phyloP scores from a whole-genome alignment of 2,888 invertebrate genomes.

The Oconnorella tubifera region DNA sequence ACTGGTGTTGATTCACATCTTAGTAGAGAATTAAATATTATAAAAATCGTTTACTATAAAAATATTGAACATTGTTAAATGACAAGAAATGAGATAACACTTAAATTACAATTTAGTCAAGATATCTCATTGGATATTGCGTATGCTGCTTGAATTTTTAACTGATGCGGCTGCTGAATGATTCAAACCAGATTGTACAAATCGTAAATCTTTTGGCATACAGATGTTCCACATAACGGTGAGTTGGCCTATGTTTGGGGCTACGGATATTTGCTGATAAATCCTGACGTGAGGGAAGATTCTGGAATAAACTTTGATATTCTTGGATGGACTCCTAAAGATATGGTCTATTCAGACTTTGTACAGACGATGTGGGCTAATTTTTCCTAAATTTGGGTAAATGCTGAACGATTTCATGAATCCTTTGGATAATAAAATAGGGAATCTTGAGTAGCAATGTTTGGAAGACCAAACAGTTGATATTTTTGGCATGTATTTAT shows the following conservation, averaged over 20 bases:
- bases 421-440: neutral
- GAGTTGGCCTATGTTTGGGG: conserved; percentile 30
- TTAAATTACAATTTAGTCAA: too few relatives aligned
- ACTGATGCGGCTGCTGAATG: too few relatives aligned
- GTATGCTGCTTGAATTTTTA: too few relatives aligned
- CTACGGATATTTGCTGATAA: conserved; percentile 19
- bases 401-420: too few relatives aligned
- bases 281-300: conserved; percentile 21
- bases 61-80: too few relatives aligned
- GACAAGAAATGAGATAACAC: too few relatives aligned
- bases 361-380: conserved; percentile 29
- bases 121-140: too few relatives aligned
- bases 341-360: conserved; percentile 25
- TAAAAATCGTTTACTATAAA: too few relatives aligned
- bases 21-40: too few relatives aligned
- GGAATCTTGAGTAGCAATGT: neutral
- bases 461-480: neutral
- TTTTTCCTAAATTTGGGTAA: conserved; percentile 33
- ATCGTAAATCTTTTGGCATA: neutral
- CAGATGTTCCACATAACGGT: conserved; percentile 21
- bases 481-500: too few relatives aligned
- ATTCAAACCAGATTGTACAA: too few relatives aligned
- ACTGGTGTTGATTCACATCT: too few relatives aligned
- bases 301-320: conserved; percentile 26
- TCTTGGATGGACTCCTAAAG: conserved; percentile 24